Evolutionary conservation across 2,797 vertebrate species (phyloP).

Genomic region (Lepilemur ruficaudatus): DNA sequence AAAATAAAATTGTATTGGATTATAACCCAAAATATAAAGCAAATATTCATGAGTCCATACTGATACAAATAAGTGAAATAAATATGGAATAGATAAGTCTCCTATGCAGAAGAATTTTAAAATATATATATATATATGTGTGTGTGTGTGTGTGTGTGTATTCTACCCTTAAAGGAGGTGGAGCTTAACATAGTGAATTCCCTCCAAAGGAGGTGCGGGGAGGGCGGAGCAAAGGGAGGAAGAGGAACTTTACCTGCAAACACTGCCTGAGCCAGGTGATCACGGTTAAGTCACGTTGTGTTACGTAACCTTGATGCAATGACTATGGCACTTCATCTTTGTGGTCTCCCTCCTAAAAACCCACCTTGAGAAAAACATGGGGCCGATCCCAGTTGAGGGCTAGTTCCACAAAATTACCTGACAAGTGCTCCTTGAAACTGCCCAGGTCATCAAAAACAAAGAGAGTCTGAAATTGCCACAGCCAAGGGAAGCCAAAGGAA

Average conservation of each 20-base stretch:
- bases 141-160: too few relatives aligned
- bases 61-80: not conserved
- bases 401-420: not conserved
- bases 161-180: not conserved
- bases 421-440: not conserved
- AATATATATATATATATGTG: too few relatives aligned
- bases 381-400: not conserved
- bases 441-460: not conserved
- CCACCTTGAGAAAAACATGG: not conserved
- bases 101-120: not conserved
- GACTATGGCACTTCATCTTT: not conserved
- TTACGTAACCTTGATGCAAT: not conserved
- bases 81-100: not conserved
- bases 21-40: not conserved
- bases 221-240: rapidly evolving
- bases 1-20: not conserved
- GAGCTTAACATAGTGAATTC: not conserved
- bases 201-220: not conserved
- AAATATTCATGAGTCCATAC: not conserved
- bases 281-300: not conserved
- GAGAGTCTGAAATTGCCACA: not conserved
- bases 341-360: not conserved
- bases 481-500: not conserved
- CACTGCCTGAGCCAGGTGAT: not conserved
- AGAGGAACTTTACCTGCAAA: not conserved